These are phyloP conservation scores for Sthenelais limicola DNA, from an alignment of 2,888 invertebrate species.

Conservation along the genomic window DNA sequence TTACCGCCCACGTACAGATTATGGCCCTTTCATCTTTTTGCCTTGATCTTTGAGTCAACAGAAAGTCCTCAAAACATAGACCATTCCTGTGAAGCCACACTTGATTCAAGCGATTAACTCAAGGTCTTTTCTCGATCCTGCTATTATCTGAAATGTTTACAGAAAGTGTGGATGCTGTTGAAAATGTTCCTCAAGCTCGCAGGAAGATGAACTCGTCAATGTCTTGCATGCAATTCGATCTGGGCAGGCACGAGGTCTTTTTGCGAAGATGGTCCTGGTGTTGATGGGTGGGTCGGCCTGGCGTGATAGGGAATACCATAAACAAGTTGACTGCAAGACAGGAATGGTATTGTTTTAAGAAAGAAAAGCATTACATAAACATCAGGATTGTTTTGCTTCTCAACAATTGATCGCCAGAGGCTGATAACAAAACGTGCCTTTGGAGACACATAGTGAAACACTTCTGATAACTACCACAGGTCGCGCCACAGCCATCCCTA, in stretches of 20 bases:
- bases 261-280: neutral
- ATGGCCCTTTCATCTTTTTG: too few relatives aligned
- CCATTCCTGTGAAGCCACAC: too few relatives aligned
- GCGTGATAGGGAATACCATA: neutral
- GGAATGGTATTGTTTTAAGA: constrained; percentile 15
- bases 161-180: constrained; percentile 2
- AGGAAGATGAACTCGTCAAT: neutral
- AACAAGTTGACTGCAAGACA: neutral
- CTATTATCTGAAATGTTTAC: constrained; percentile 22
- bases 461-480: constrained; percentile 6
- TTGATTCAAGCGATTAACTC: neutral
- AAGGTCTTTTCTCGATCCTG: neutral
- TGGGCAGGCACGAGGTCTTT: neutral
- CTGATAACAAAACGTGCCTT: constrained; percentile 15
- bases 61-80: too few relatives aligned
- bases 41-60: too few relatives aligned
- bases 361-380: constrained; percentile 21
- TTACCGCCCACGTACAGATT: too few relatives aligned
- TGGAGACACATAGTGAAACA: constrained; percentile 35
- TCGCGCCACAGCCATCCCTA: constrained; percentile 7
- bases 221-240: neutral
- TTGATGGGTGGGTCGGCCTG: constrained; percentile 31
- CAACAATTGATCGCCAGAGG: constrained; percentile 23
- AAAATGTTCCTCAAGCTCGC: neutral
- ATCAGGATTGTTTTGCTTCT: constrained; percentile 21